Evolutionary conservation across 2,888 invertebrate genomes (phyloP), one percentile per base, ranked within the genome.

Genomic region (Cepaea hortensis): DNA sequence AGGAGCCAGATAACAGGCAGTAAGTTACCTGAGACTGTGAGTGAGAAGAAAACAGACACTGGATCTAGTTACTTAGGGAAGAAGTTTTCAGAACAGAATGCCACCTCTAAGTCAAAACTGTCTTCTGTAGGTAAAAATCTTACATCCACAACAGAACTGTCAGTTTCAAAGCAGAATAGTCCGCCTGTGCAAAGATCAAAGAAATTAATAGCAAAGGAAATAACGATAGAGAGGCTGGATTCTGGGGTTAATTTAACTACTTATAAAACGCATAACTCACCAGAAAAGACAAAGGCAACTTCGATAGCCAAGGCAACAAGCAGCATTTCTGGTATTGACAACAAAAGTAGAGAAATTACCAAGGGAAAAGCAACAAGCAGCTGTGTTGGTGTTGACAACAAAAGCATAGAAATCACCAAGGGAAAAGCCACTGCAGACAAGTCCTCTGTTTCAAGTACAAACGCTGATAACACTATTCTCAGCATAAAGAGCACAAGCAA

Each of bases 121-220:
- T 65, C 50, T 13, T 68, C 70, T 13, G 68, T 55, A 18, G 70
- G 48, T 9, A 85, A 84, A 23, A 9, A 55, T 55, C 15, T 50
- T 23, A 76, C 75, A 4, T 55, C 68, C 3, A 65, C 72, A 35
- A 85, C 80, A 35, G 86, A 88, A 65, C 75, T 80, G 15, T n/a
- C 73, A 48, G 18, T 65, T 15, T 50, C 82, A 0, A 72, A 77
- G 35, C 68, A 82, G 35, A 82, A 73, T 50, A 82, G 83, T n/a
- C 83, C 85, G 5, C 76, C 84, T 15, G 76, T 85, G 35, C 87
- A 86, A 65, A 81, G 72, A 77, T 72, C 86, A 62, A 88, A 70
- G 50, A 79, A 80, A 73, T 77, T 87, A 23, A 65, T 87, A 2
- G 84, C 87, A 3, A 83, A 80, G 23, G 87, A 87, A 73, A 87